These are phyloP conservation scores for Charanyca ferruginea DNA, from an alignment of 2,888 invertebrate genomes.

Conservation along the genomic window DNA sequence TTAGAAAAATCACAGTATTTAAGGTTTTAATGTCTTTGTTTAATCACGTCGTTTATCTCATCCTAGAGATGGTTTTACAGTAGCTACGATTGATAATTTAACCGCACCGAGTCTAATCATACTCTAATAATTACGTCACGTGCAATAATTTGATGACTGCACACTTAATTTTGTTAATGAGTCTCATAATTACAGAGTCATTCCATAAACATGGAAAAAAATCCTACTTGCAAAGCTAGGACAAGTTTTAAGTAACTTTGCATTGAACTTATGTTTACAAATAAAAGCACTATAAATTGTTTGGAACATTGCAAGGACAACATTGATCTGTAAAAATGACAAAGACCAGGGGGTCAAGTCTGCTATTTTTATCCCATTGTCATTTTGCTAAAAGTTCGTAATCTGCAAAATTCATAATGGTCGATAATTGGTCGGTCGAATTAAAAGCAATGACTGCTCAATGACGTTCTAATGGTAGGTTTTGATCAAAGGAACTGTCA, in stretches of 20 bases:
- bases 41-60: background rate
- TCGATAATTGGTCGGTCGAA: no score
- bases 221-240: background rate
- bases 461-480: no score
- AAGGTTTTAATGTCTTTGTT: conserved; percentile 12
- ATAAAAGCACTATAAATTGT: background rate
- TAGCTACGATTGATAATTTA: conserved; percentile 7
- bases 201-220: background rate
- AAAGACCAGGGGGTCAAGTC: no score
- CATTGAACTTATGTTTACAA: conserved; percentile 7
- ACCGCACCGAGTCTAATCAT: conserved; percentile 19
- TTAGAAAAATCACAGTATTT: background rate
- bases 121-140: conserved; percentile 45
- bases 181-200: background rate
- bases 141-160: conserved; percentile 11
- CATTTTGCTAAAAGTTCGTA: no score
- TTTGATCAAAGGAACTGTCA: no score
- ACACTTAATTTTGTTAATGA: conserved; percentile 9
- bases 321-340: background rate
- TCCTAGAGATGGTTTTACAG: background rate
- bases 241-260: background rate
- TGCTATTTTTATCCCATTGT: no score
- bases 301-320: background rate
- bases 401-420: no score
- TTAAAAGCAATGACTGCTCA: no score